A percentile compares a stretch with the other conserved stretches of the same genome.
These are phyloP conservation scores for Cheilosia vernalis DNA, from an alignment of 2,888 invertebrate genomes.

Conservation along the genomic window DNA sequence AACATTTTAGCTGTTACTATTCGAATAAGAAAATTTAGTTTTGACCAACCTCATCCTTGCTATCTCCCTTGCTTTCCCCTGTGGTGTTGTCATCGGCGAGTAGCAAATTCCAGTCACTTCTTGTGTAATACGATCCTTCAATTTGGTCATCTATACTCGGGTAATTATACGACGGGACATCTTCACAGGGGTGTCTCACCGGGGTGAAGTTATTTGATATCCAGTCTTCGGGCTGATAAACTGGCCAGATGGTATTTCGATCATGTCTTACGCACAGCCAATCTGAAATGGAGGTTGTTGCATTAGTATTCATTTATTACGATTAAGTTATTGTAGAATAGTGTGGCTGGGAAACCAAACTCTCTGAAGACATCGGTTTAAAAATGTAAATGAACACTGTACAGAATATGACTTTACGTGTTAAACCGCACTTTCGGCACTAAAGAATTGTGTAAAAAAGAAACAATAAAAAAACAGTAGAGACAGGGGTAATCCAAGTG, in stretches of 20 bases:
- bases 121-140: constrained; percentile 81
- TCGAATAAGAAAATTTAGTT: constrained; percentile 18
- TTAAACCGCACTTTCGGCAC: too few relatives aligned
- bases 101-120: constrained; percentile 82
- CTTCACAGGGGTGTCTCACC: constrained; percentile 83
- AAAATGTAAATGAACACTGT: too few relatives aligned
- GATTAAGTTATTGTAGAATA: too few relatives aligned
- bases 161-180: constrained; percentile 82
- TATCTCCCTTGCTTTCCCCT: constrained; percentile 78
- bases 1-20: constrained; percentile 14
- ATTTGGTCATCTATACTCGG: constrained; percentile 82
- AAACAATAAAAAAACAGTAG: too few relatives aligned
- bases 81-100: constrained; percentile 79
- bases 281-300: constrained; percentile 82
- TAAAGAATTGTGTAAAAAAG: too few relatives aligned
- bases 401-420: too few relatives aligned
- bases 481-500: too few relatives aligned
- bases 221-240: constrained; percentile 88
- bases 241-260: constrained; percentile 90
- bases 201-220: constrained; percentile 83
- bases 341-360: too few relatives aligned
- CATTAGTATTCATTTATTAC: too few relatives aligned
- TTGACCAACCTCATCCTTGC: constrained; percentile 54
- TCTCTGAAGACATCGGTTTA: too few relatives aligned
- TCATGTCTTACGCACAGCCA: constrained; percentile 91